These are phyloP conservation scores for Leuciscus waleckii DNA, from an alignment of 2,797 vertebrate genomes.

Conservation along the genomic window DNA sequence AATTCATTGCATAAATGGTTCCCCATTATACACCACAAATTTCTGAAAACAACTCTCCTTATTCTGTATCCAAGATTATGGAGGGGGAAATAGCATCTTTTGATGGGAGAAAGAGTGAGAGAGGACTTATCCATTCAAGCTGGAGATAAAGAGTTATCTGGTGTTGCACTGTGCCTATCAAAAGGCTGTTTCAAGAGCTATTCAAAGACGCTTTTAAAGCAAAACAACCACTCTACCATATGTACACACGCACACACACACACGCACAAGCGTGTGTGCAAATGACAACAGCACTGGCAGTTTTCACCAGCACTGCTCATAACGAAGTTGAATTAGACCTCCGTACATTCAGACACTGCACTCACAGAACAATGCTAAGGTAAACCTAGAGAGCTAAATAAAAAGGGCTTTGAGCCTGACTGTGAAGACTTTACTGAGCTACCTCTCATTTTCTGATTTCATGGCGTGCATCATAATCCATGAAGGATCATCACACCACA, in stretches of 20 bases:
- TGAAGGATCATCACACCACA: conserved; percentile 3
- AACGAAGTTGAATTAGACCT: conserved; percentile 3
- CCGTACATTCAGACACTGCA: background rate
- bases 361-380: background rate
- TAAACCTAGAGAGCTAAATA: background rate
- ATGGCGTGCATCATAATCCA: background rate
- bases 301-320: background rate
- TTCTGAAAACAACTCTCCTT: conserved; percentile 2
- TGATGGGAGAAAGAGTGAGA: background rate
- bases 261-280: too few species aligned
- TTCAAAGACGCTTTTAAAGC: conserved; percentile 37
- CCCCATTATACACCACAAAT: background rate
- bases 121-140: background rate
- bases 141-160: conserved; percentile 49
- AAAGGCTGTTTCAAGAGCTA: conserved; percentile 42
- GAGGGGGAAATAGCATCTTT: background rate
- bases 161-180: conserved; percentile 28
- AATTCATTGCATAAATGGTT: background rate
- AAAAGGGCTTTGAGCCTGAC: conserved; percentile 1
- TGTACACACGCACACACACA: background rate
- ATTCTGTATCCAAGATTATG: background rate
- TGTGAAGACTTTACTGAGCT: background rate
- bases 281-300: conserved; percentile 4
- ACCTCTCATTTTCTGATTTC: conserved; percentile 11
- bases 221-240: conserved; percentile 13